These are phyloP conservation scores for Anolis sagrei DNA, from an alignment of 2,113 vertebrate genomes.

Conservation along the genomic window DNA sequence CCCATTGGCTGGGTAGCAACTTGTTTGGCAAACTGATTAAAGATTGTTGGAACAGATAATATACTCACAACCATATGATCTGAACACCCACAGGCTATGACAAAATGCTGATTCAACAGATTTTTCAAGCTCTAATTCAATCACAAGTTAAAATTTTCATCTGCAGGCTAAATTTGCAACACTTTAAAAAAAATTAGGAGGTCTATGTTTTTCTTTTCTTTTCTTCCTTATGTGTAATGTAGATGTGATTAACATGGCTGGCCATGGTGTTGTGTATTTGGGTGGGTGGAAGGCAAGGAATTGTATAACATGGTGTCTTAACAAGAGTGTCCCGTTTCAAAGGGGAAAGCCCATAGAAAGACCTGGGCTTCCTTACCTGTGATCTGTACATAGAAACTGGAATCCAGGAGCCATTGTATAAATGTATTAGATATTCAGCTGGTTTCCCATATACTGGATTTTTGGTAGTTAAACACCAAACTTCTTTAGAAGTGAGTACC, in stretches of 20 bases:
- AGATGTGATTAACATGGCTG: slow-evolving; percentile 3
- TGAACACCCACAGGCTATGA: neutral
- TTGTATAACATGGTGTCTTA: slow-evolving; percentile 1
- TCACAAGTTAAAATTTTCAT: neutral
- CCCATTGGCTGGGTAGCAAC: neutral
- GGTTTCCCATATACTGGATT: neutral
- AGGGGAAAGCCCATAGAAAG: neutral
- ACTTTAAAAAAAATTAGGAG: fast-evolving
- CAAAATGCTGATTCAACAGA: fast-evolving
- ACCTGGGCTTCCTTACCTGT: neutral
- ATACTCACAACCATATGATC: neutral
- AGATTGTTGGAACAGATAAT: neutral
- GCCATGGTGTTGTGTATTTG: fast-evolving
- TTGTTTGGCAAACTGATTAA: neutral
- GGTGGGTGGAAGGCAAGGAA: neutral
- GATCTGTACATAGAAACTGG: neutral
- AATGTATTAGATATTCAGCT: neutral
- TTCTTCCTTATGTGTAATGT: too few species aligned
- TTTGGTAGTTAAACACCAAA: neutral
- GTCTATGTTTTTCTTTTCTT: neutral
- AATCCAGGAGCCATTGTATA: neutral
- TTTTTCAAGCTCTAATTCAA: fast-evolving
- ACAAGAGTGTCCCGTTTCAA: neutral
- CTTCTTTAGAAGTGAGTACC: neutral
- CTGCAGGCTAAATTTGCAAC: neutral